Conservation (phyloP, 2,797 vertebrate species). For the Phalanger gymnotis region DNA sequence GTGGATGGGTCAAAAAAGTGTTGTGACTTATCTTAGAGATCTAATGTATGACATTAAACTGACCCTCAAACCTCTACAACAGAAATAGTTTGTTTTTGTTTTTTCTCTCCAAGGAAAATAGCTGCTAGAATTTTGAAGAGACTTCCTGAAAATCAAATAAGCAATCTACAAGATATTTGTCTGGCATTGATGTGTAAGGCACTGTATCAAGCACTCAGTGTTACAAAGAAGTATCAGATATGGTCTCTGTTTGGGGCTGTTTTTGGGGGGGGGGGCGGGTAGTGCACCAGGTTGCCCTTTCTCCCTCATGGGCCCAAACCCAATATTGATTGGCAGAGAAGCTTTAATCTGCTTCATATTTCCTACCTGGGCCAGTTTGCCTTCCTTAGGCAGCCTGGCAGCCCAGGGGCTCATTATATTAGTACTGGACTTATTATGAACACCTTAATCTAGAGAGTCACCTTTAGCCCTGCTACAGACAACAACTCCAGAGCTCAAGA, state of each 20-base stretch:
- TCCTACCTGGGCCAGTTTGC: not conserved
- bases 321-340: not conserved
- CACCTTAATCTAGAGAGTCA: not conserved
- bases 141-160: not conserved
- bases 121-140: not conserved
- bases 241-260: not conserved
- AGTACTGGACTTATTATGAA: not conserved
- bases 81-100: not conserved
- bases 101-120: not conserved
- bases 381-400: not conserved
- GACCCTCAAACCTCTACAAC: not conserved
- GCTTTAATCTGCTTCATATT: not conserved
- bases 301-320: not conserved
- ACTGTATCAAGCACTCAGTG: not conserved
- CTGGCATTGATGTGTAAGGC: not conserved
- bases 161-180: not conserved
- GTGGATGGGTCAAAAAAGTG: not conserved
- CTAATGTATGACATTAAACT: not conserved
- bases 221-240: not conserved
- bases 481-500: not conserved
- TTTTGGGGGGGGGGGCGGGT: not conserved
- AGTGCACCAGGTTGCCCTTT: not conserved
- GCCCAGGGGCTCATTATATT: not conserved
- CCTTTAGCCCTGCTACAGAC: not conserved
- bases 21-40: not conserved